Evolutionary conservation across 2,888 invertebrate species (phyloP).

Genomic region (Flexamia atlantica): DNA sequence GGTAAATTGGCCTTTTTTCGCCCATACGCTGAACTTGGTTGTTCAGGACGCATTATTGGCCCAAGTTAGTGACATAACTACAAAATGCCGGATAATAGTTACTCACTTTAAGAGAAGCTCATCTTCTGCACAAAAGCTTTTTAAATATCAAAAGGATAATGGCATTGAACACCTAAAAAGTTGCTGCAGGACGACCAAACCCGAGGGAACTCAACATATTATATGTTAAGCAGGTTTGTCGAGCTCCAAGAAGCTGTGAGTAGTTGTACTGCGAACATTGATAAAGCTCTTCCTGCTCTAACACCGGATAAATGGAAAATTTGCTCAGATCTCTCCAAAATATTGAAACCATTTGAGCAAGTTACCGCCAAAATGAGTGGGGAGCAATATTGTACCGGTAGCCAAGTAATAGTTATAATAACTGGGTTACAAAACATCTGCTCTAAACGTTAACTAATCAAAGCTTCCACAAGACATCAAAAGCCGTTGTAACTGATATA

Average conservation of each 20-base stretch:
- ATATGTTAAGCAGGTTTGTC: conserved; percentile 32
- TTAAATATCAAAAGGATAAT: conserved; percentile 15
- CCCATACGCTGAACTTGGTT: conserved; percentile 33
- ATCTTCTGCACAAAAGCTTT: neutral
- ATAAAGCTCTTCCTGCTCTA: conserved; percentile 7
- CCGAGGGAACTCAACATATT: conserved; percentile 47
- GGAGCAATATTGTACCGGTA: conserved; percentile 21
- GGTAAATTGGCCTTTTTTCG: conserved; percentile 17
- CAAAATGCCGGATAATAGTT: conserved; percentile 24
- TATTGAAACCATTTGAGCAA: conserved; percentile 37
- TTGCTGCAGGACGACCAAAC: conserved; percentile 28
- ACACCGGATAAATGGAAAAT: conserved; percentile 19
- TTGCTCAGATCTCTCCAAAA: conserved; percentile 3
- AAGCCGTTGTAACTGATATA: neutral
- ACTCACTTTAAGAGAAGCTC: conserved; percentile 39
- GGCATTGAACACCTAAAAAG: conserved; percentile 42
- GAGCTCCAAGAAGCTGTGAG: conserved; percentile 22
- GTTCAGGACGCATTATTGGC: conserved; percentile 16
- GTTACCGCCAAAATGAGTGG: conserved; percentile 41
- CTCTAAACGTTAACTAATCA: neutral
- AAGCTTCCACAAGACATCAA: neutral
- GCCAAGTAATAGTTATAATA: conserved; percentile 21
- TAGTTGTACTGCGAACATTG: neutral
- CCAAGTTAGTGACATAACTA: neutral
- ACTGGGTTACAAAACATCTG: conserved; percentile 16